A percentile compares a stretch with the other conserved stretches of the same genome.
Conservation (phyloP, 2,797 vertebrate species). For the Mareca strepera region DNA sequence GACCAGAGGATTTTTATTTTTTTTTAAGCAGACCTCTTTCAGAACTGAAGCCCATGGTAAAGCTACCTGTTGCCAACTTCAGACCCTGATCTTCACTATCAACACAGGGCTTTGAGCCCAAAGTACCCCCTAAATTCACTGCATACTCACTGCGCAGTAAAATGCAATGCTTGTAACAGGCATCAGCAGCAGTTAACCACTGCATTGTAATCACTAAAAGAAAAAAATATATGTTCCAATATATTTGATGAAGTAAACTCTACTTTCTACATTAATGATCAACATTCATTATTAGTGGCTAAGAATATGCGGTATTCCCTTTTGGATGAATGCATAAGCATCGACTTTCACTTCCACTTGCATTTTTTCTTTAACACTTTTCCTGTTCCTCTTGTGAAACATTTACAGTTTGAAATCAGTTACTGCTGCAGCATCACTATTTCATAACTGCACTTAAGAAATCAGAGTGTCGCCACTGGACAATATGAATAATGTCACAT, state of each 20-base stretch:
- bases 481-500: slow-evolving; percentile 54
- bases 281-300: slow-evolving; percentile 3
- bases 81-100: background rate
- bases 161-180: background rate
- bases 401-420: background rate
- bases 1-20: background rate
- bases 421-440: background rate
- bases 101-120: background rate
- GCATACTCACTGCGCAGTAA: background rate
- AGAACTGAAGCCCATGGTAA: background rate
- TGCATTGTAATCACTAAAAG: background rate
- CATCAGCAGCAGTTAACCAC: background rate
- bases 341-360: background rate
- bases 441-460: slow-evolving; percentile 25
- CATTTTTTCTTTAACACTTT: background rate
- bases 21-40: background rate
- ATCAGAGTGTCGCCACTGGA: background rate
- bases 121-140: background rate
- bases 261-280: slow-evolving; percentile 8
- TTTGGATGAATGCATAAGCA: slow-evolving; percentile 13
- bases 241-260: slow-evolving; percentile 24
- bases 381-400: background rate
- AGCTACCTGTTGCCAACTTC: background rate
- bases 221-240: background rate
- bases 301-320: background rate